Evolutionary conservation across 30 jellyfish, hydroid and myxozoan genomes (phyloP), one percentile per base, ranked within the genome.

Genomic region (Chrysaora quinquecirrha): DNA sequence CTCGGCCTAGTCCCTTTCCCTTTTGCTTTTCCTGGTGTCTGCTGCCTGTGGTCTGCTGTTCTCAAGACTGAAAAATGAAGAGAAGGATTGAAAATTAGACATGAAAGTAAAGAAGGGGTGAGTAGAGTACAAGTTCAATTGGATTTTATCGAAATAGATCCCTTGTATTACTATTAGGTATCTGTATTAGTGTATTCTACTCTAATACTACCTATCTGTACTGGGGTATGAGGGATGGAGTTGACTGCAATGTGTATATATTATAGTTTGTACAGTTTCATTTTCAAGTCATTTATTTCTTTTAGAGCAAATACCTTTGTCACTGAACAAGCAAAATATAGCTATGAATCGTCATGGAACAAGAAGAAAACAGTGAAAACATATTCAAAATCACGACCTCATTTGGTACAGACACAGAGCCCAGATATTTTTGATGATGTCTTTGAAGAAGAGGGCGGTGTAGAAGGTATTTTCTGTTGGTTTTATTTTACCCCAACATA

Each of bases 301-400:
- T n/a, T n/a, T n/a, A n/a, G n/a, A n/a, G n/a, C n/a, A n/a, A n/a
- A n/a, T n/a, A n/a, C n/a, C n/a, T n/a, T n/a, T n/a, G n/a, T n/a
- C n/a, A n/a, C n/a, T n/a, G n/a, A n/a, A n/a, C n/a, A n/a, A n/a
- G n/a, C n/a, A n/a, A n/a, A n/a, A n/a, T 52, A 52, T 25, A 12
- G 19, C 68, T 2, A 19, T 14, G 14, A 6, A 14, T 6, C 9
- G 4, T 6, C 65, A 30, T 70, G 82, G 82, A 38, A 70, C 7
- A 70, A 70, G 11, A 70, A 23, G 18, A 28, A 23, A 16, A 70
- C 47, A 0, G 62, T 70, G 10, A 70, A 7, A 14, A 70, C 82
- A 20, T 70, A 70, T 30, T 70, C 82, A 70, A 70, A 70, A 43
- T 33, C 82, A 16, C 82, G 82, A 16, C 82, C 82, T 0, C 16